These are phyloP conservation scores for Melitaea athalia DNA, from an alignment of 2,888 invertebrate species.

Conservation along the genomic window DNA sequence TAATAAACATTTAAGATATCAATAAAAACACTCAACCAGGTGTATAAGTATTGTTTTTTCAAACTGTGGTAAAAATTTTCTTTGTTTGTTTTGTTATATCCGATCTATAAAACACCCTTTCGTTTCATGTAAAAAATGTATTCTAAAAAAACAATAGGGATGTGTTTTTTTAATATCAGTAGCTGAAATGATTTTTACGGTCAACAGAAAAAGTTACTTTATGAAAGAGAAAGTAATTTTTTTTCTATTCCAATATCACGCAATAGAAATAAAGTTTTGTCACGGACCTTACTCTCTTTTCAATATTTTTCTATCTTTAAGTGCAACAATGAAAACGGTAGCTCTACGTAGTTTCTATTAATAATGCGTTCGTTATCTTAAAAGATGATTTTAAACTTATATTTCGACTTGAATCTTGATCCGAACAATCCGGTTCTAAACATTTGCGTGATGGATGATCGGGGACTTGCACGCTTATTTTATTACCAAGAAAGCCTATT, in stretches of 20 bases:
- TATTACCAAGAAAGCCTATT: slow-evolving; percentile 45
- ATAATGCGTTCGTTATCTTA: slow-evolving; percentile 45
- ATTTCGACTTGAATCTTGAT: slow-evolving; percentile 39
- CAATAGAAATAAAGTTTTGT: slow-evolving; percentile 29
- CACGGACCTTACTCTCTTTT: slow-evolving; percentile 28
- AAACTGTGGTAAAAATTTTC: slow-evolving; percentile 41
- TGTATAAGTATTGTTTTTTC: slow-evolving; percentile 69
- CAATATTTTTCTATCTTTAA: background rate
- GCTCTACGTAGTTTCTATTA: slow-evolving; percentile 29
- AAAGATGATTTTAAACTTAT: slow-evolving; percentile 54
- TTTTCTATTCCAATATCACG: slow-evolving; percentile 36
- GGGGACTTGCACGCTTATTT: slow-evolving; percentile 64
- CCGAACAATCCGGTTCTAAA: slow-evolving; percentile 69
- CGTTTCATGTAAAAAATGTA: slow-evolving; percentile 47
- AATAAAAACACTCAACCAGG: slow-evolving; percentile 70
- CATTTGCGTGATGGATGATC: slow-evolving; percentile 78
- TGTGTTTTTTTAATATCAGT: slow-evolving; percentile 54
- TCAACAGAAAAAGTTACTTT: slow-evolving; percentile 50
- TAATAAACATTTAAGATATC: slow-evolving; percentile 70
- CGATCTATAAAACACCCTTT: slow-evolving; percentile 63
- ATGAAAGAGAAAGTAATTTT: slow-evolving; percentile 65
- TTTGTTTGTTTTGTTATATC: slow-evolving; percentile 71
- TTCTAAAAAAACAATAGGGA: slow-evolving; percentile 40
- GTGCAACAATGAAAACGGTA: slow-evolving; percentile 16
- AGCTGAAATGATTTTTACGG: slow-evolving; percentile 52